Base-by-base conservation (phyloP, 2,113 vertebrate species). In the Dipodomys stephensi region DNA sequence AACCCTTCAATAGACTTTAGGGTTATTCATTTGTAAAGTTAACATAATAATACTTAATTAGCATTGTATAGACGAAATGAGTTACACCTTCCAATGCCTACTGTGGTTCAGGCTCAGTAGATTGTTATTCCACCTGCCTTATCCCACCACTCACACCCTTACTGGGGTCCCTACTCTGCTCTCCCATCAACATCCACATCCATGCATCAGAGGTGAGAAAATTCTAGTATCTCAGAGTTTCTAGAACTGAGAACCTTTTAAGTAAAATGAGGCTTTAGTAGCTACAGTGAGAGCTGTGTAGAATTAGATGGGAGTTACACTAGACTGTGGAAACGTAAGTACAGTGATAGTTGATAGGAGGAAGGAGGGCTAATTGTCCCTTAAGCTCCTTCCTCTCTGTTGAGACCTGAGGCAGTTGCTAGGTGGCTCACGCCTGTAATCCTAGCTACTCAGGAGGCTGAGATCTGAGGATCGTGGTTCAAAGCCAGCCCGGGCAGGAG, bases 181-280 rank as follows among this genome's bases (percentile, higher is more conserved):
- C 68, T 72, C 1, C 76, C 46, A 3, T 32, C 62, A 6, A 32
- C 11, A 5, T 57, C 80, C n/a, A 2, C 1, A 11, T 67, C 53
- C 4, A 0, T 73, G 68, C 25, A 30, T 85, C 78, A 74, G n/a
- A 72, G 62, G 46, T 49, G 15, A 64, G 82, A 64, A 86, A 35
- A 27, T 9, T 35, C 30, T 85, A n/a, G 12, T 81, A 39, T 85
- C 12, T 88, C 27, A 0, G 27, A 39, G 57, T 94, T 74, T 82
- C 49, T 90, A 62, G 44, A 90, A 78, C 76, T 46, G 25, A 81
- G 79, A 84, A 84, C 60, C 77, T 74, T 86, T 94, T 73, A 84
- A 81, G 19, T 69, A 73, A 81, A 69, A 73, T 53, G 15, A 83
- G 77, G 83, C 87, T 91, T 87, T 82, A 65, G 4, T 83, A 84